Base-by-base conservation (phyloP, 2,888 invertebrate genomes). In the Machimus atricapillus region DNA sequence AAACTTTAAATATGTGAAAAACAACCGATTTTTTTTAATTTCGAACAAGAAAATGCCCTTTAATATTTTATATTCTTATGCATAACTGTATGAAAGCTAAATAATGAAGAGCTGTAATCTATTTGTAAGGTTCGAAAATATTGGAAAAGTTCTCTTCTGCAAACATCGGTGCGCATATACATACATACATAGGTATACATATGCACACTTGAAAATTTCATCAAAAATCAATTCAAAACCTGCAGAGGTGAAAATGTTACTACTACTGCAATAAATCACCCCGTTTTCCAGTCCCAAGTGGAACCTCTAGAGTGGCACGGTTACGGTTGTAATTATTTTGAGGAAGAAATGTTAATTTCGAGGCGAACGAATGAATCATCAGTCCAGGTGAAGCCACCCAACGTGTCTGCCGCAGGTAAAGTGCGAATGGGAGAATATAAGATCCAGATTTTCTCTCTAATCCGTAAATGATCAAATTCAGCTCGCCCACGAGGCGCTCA, bases 401-500 rank as follows among this genome's bases (percentile, higher is more conserved):
- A 66, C 9, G 27, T 66, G 19, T 27, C 4, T 14, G 66, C 66
- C 66, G 19, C 66, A 66, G 66, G 66, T 66, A 27, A 1, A 23
- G 66, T 66, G 66, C 66, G 19, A 66, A 66, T 19, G 56, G 66
- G 66, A 27, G 23, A 14, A 66, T 27, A 66, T 23, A 66, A 23
- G 66, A 66, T 66, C 27, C 66, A 66, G 66, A 66, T 66, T 66
- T 81, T 31, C 56, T 31, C 56, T 81, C n/a, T 81, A 56, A 81
- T 81, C 81, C 81, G n/a, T 14, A 56, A 81, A 56, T 31, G 81
- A 81, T 81, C 81, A 56, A 56, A 81, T 81, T 52, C 56, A 81
- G 31, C 34, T 81, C 66, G 23, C 66, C 66, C 9, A 19, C 9
- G 23, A 66, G 23, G 27, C 66, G 66, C 81, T 81, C 56, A 34